A percentile compares a stretch with the other conserved stretches of the same genome.
phyloP scores from a whole-genome alignment of 2,113 vertebrate species.

The Acrocephalus kingi region DNA sequence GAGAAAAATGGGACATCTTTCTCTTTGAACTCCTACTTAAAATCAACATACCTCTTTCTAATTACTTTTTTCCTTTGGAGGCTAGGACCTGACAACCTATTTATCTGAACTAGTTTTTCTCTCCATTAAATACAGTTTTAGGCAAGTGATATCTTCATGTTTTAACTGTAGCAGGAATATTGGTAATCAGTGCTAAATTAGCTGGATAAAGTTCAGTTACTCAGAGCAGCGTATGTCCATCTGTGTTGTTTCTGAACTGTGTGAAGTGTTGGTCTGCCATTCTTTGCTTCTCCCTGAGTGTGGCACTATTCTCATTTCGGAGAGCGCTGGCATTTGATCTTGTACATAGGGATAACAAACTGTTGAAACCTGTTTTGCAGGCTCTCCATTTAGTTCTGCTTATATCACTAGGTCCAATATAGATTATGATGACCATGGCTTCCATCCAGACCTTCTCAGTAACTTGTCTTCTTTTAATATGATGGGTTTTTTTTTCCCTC shows the following conservation, averaged over 20 bases:
- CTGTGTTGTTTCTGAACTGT: background rate
- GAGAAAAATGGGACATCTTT: background rate
- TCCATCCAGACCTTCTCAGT: slow-evolving; percentile 53
- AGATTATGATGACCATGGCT: slow-evolving; percentile 41
- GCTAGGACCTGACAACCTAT: background rate
- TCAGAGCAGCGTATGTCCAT: background rate
- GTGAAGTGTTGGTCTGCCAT: background rate
- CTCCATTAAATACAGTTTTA: background rate
- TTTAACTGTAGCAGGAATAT: background rate
- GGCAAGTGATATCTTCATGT: background rate
- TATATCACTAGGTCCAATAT: slow-evolving; percentile 36
- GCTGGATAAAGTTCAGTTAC: background rate
- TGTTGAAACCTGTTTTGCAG: slow-evolving; percentile 6
- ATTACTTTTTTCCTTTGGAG: background rate
- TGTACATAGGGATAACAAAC: background rate
- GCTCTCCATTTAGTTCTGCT: slow-evolving; percentile 35
- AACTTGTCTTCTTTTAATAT: background rate
- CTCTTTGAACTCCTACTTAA: background rate
- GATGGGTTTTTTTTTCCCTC: background rate
- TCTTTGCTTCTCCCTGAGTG: slow-evolving; percentile 32
- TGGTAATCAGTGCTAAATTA: background rate
- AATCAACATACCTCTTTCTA: background rate
- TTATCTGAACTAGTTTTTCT: background rate
- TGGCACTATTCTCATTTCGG: slow-evolving; percentile 27
- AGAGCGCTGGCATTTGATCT: background rate